phyloP scores from a whole-genome alignment of 2,797 vertebrate species.

The Thripadectes ignobilis region DNA sequence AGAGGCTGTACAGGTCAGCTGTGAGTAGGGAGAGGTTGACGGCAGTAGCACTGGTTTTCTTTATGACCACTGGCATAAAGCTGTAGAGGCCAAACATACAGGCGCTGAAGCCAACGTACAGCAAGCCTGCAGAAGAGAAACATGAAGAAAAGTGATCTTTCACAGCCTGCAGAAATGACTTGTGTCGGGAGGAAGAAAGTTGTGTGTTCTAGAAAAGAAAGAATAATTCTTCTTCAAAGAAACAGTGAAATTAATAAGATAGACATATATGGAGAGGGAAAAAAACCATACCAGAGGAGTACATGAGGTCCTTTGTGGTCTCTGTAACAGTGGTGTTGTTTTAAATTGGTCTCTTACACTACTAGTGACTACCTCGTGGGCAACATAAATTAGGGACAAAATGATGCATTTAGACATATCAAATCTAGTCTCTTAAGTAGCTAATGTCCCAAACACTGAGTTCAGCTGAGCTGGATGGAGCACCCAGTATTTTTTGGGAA shows the following conservation, averaged over 20 bases:
- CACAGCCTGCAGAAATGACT: background rate
- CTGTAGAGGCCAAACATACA: conserved; percentile 97
- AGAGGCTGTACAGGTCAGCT: conserved; percentile 91
- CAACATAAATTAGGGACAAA: background rate
- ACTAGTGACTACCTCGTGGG: background rate
- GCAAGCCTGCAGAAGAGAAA: conserved; percentile 80
- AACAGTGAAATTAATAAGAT: background rate
- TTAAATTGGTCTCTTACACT: background rate
- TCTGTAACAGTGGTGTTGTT: background rate
- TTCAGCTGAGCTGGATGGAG: background rate
- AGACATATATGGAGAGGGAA: fast-evolving
- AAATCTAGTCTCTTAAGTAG: background rate
- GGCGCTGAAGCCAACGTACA: conserved; percentile 90
- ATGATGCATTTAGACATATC: background rate
- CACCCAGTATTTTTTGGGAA: background rate
- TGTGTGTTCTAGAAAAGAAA: background rate
- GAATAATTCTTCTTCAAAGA: background rate
- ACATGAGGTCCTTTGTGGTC: background rate
- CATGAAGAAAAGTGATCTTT: background rate
- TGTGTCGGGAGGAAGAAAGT: background rate
- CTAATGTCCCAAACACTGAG: background rate
- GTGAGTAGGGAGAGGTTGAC: conserved; percentile 94
- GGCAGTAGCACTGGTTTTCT: conserved; percentile 90
- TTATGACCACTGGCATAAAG: conserved; percentile 94
- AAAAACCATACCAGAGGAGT: background rate